Evolutionary conservation across 2,888 invertebrate genomes (phyloP), one percentile per base, ranked within the genome.

Genomic region (Chrysotoxum bicinctum): DNA sequence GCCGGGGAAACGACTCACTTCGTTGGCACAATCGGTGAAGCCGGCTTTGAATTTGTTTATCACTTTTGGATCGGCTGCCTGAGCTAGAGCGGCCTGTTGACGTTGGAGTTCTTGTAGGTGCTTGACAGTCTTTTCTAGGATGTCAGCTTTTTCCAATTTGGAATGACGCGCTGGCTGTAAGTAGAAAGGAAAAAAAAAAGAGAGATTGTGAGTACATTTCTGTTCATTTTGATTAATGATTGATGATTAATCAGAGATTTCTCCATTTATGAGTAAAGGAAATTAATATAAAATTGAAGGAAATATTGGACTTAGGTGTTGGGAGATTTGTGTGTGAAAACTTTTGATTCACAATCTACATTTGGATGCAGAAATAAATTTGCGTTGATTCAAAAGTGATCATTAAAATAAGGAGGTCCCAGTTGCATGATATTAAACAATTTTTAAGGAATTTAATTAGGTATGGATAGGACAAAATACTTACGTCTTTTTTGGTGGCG

Each of bases 111-210:
- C 96, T 91, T 98, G 97, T 64, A 99, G 93, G 91, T 98, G 98
- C 90, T 97, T 97, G 58, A 98, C 98, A 0, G 98, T 98, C 94
- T 98, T 95, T 92, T 98, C 98, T 70, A 98, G 93, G 88, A 98
- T 98, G 91, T 98, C 98, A 0, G 98, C 98, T 91, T 98, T 98
- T 92, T 98, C 98, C 89, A 98, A 93, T 91, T 98, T 98, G 6
- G 97, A 97, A 92, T 98, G 98, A 77, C 98, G 95, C 2, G 97
- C 95, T 43, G 98, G 97, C 97, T 98, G 94, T 82, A 94, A 94
- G 88, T 56, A 82, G 64, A 82, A 40, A 89, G 64, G 4, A 75
- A 68, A 58, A 48, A 75, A 66, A 43, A 45, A 50, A 58, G 19
- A n/a, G 40, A 35, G 0, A 32, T 19, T 60, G 30, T 75, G 32